Evolutionary conservation across 2,888 invertebrate genomes (phyloP).

Genomic region (Zaprionus obscuricornis): DNA sequence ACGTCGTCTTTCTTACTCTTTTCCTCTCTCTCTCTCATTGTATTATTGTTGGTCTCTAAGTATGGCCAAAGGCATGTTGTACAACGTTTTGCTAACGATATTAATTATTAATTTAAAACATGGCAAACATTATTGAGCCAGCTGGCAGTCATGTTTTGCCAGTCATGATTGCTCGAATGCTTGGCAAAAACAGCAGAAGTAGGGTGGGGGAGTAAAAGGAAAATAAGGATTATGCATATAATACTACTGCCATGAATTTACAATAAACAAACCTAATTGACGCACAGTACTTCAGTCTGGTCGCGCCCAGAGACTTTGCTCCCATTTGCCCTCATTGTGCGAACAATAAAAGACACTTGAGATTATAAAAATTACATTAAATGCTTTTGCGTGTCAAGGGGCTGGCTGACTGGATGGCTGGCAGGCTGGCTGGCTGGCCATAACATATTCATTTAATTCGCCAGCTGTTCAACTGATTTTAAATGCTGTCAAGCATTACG

Average conservation of each 20-base stretch:
- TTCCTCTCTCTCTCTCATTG: no score
- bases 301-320: background rate
- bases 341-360: slow-evolving; percentile 50
- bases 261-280: slow-evolving; percentile 51
- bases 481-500: slow-evolving; percentile 30
- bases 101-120: slow-evolving; percentile 33
- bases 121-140: slow-evolving; percentile 37
- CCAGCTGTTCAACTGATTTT: slow-evolving; percentile 37
- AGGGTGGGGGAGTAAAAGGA: no score
- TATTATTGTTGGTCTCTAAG: no score
- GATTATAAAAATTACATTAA: slow-evolving; percentile 63
- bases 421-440: no score
- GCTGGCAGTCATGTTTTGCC: slow-evolving; percentile 9
- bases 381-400: slow-evolving; percentile 33
- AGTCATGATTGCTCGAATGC: no score
- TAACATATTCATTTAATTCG: slow-evolving; percentile 49
- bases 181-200: no score
- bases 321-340: slow-evolving; percentile 4
- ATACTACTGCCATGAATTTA: slow-evolving; percentile 26
- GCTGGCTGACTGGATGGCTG: no score
- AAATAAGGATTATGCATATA: slow-evolving; percentile 37
- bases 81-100: background rate
- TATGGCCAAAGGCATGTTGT: slow-evolving; percentile 12
- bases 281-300: slow-evolving; percentile 1
- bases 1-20: no score